Conservation (phyloP, 1,140 invertebrate species). For the Orius laevigatus region DNA sequence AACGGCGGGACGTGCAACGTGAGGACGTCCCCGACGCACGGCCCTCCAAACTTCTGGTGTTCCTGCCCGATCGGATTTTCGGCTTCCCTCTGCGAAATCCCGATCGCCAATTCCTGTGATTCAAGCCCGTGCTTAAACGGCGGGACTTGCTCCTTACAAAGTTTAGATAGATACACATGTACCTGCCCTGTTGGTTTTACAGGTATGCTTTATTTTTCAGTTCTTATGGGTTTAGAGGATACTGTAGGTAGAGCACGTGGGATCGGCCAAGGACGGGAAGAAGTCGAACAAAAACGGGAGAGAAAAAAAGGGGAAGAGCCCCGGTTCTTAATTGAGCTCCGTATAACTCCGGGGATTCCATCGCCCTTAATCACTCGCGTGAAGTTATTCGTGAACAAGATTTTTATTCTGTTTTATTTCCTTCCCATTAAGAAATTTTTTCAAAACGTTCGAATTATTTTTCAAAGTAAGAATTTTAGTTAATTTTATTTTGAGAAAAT, state of each 20-base stretch:
- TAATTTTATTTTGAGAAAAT: too few species aligned
- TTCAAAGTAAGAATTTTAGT: too few species aligned
- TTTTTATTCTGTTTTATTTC: neutral
- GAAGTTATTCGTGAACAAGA: slow-evolving; percentile 1
- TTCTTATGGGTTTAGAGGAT: neutral
- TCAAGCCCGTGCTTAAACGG: slow-evolving; percentile 70
- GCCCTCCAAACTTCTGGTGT: slow-evolving; percentile 65
- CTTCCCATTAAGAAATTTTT: neutral
- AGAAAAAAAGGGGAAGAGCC: too few species aligned
- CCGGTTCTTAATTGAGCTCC: too few species aligned
- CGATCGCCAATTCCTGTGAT: slow-evolving; percentile 78
- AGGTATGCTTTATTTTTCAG: slow-evolving; percentile 38
- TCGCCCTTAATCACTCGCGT: slow-evolving; percentile 1
- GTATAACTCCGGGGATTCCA: neutral
- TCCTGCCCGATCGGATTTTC: slow-evolving; percentile 77
- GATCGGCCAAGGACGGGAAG: neutral
- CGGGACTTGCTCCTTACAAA: slow-evolving; percentile 62
- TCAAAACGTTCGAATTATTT: too few species aligned
- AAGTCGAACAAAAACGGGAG: neutral
- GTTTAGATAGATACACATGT: slow-evolving; percentile 63
- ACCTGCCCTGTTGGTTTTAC: slow-evolving; percentile 68
- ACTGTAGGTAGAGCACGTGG: neutral
- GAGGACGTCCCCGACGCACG: slow-evolving; percentile 39
- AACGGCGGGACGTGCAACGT: slow-evolving; percentile 85
- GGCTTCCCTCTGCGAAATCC: slow-evolving; percentile 83